A percentile compares a stretch with the other conserved stretches of the same genome.
phyloP scores from a whole-genome alignment of 2,797 vertebrate genomes.

The Muscicapa striata region DNA sequence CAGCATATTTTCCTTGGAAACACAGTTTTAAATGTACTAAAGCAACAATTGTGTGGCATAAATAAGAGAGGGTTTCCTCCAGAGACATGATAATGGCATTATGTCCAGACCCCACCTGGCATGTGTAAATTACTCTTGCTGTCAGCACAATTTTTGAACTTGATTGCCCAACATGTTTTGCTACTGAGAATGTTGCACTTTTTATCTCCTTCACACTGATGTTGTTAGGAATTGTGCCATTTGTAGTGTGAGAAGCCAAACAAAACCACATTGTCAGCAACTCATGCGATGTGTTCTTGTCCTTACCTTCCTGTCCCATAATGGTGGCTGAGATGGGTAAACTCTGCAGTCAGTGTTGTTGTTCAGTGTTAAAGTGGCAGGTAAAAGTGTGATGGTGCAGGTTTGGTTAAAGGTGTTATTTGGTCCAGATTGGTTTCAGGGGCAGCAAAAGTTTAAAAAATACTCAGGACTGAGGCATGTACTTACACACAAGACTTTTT shows the following conservation, averaged over 20 bases:
- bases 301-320: conserved; percentile 37
- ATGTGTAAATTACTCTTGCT: not conserved
- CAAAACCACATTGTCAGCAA: not conserved
- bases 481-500: not conserved
- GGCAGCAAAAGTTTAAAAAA: not conserved
- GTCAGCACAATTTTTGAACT: not conserved
- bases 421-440: not conserved
- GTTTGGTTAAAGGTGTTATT: not conserved
- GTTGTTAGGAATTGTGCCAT: not conserved
- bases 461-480: not conserved
- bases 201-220: not conserved
- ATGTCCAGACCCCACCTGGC: not conserved
- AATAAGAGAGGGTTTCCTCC: not conserved
- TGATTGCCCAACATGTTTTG: not conserved
- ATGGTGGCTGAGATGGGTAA: not conserved
- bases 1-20: not conserved
- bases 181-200: not conserved
- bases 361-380: not conserved
- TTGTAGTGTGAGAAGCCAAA: not conserved
- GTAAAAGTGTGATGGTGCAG: not conserved
- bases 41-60: not conserved
- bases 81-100: not conserved
- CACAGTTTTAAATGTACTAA: not conserved
- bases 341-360: not conserved
- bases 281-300: not conserved